These are phyloP conservation scores for Pocota personata DNA, from an alignment of 2,888 invertebrate species.

Conservation along the genomic window DNA sequence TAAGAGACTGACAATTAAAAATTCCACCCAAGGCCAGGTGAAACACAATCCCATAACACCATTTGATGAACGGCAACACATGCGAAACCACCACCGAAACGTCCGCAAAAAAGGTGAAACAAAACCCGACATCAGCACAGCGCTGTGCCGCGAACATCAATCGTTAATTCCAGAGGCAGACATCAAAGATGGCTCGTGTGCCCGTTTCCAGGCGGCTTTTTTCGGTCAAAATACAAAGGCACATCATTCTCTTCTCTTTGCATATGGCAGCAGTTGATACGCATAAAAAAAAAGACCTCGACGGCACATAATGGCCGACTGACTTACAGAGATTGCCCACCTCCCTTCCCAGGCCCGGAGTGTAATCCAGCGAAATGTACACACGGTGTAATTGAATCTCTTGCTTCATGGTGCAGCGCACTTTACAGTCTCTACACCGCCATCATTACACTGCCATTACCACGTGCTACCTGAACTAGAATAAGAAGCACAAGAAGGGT, in stretches of 20 bases:
- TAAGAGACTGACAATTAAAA: not conserved
- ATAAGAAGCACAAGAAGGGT: conserved; percentile 14
- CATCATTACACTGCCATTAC: conserved; percentile 57
- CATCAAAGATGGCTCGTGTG: conserved; percentile 63
- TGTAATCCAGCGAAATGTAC: conserved; percentile 14
- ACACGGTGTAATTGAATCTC: conserved; percentile 57
- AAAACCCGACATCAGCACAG: not conserved
- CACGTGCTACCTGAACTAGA: conserved; percentile 56
- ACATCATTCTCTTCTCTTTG: conserved; percentile 30
- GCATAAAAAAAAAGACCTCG: not conserved
- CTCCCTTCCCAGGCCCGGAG: not conserved
- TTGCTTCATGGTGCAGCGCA: conserved; percentile 65
- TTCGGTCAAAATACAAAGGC: conserved; percentile 51
- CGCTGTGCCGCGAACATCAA: conserved; percentile 25
- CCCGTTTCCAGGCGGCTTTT: conserved; percentile 48
- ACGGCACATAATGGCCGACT: conserved; percentile 56
- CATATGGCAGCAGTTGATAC: conserved; percentile 13
- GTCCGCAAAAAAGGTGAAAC: not conserved
- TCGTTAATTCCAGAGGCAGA: conserved; percentile 37
- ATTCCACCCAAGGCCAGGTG: not conserved
- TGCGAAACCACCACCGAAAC: not conserved
- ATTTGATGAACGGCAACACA: not conserved
- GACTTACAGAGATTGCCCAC: conserved; percentile 35
- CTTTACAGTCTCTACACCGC: conserved; percentile 35
- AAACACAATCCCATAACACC: not conserved